A percentile compares a stretch with the other conserved stretches of the same genome.
Conservation (phyloP, 1,140 invertebrate species). For the Aphelinus atriplicis region DNA sequence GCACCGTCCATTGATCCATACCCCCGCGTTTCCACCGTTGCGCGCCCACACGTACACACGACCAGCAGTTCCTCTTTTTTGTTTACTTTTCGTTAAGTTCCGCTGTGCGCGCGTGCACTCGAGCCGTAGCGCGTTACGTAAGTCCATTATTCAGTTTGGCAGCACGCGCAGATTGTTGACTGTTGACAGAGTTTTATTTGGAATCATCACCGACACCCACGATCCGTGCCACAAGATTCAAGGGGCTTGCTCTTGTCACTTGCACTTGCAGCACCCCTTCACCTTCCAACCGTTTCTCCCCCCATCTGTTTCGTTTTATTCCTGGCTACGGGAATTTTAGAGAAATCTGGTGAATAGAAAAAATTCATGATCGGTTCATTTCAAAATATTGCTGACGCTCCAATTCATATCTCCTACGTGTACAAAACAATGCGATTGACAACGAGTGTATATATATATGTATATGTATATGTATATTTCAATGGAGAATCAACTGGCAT, state of each 20-base stretch:
- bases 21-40: background rate
- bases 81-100: conserved; percentile 7
- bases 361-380: background rate
- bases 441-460: background rate
- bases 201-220: background rate
- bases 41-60: background rate
- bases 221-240: background rate
- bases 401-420: background rate
- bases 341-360: too few species aligned
- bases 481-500: background rate
- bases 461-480: background rate
- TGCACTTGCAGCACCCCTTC: background rate
- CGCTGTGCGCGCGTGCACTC: background rate
- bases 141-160: background rate
- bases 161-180: background rate
- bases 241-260: too few species aligned
- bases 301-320: background rate
- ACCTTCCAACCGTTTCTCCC: background rate
- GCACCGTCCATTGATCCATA: background rate
- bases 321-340: too few species aligned
- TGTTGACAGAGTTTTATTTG: conserved; percentile 24
- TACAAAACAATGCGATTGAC: too few species aligned
- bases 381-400: background rate
- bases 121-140: conserved; percentile 8
- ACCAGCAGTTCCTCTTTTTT: background rate